phyloP scores from a whole-genome alignment of 2,888 invertebrate species.

The Drosophila quinaria region DNA sequence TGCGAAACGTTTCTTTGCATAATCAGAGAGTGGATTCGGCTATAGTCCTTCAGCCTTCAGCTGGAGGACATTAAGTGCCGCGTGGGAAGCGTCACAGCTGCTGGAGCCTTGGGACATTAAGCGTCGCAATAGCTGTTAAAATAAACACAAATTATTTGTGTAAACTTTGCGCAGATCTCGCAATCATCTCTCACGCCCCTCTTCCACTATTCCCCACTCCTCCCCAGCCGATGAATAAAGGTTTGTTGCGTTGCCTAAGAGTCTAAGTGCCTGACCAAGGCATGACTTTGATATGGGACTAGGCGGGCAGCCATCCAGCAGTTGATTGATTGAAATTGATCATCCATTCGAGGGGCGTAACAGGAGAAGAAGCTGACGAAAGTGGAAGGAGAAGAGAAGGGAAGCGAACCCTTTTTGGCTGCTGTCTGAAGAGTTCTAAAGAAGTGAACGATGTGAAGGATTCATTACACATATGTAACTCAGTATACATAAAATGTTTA shows the following conservation, averaged over 20 bases:
- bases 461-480: not conserved
- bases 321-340: slow-evolving; percentile 80
- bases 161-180: slow-evolving; percentile 72
- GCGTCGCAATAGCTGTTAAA: slow-evolving; percentile 74
- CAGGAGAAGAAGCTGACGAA: not conserved
- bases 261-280: slow-evolving; percentile 61
- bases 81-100: slow-evolving; percentile 72
- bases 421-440: slow-evolving; percentile 13
- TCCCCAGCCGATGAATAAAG: slow-evolving; percentile 36
- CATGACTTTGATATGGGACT: slow-evolving; percentile 63
- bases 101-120: slow-evolving; percentile 40
- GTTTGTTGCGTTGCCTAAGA: slow-evolving; percentile 62
- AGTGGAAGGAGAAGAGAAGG: not conserved
- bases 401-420: slow-evolving; percentile 41
- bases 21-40: slow-evolving; percentile 60
- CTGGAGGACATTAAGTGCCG: slow-evolving; percentile 69
- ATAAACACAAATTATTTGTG: slow-evolving; percentile 80
- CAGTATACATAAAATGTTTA: too few species aligned
- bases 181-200: slow-evolving; percentile 7
- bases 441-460: not conserved
- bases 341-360: slow-evolving; percentile 31
- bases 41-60: slow-evolving; percentile 29
- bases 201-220: not conserved
- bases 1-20: slow-evolving; percentile 73
- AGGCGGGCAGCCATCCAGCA: slow-evolving; percentile 31